Conservation (phyloP, 2,888 invertebrate species). For the Metallyticus violacea region DNA sequence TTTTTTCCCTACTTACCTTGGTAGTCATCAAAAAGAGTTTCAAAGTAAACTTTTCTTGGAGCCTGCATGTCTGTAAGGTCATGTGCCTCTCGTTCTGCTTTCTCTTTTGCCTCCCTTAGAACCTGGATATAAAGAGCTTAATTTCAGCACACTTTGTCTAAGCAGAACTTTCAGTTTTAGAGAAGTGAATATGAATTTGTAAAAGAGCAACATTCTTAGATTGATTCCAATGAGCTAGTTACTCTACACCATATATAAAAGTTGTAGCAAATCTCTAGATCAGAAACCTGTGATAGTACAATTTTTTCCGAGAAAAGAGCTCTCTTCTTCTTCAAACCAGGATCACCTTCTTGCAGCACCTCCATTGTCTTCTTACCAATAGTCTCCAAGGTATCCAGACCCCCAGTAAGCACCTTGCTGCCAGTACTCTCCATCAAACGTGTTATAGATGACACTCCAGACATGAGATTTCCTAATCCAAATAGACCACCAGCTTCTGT, state of each 20-base stretch:
- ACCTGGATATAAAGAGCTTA: too few relatives aligned
- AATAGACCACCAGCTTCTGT: conserved; percentile 44
- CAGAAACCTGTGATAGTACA: conserved; percentile 55
- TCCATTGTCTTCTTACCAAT: conserved; percentile 95
- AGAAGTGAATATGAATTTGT: too few relatives aligned
- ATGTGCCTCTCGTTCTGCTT: conserved; percentile 60
- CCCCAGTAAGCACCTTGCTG: conserved; percentile 71
- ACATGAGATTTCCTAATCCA: conserved; percentile 60
- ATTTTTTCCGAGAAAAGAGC: conserved; percentile 64
- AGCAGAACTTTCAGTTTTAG: too few relatives aligned
- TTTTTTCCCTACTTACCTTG: conserved; percentile 58
- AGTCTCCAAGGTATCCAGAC: conserved; percentile 84
- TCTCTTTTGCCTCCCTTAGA: conserved; percentile 69
- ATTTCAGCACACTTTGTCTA: too few relatives aligned
- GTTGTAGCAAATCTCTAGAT: not conserved
- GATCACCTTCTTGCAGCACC: conserved; percentile 88
- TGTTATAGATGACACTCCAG: conserved; percentile 56
- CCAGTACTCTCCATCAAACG: conserved; percentile 70
- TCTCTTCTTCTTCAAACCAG: conserved; percentile 76
- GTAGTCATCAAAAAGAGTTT: conserved; percentile 81
- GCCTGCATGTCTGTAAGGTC: conserved; percentile 48
- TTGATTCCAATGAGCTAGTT: too few relatives aligned
- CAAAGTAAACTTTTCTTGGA: conserved; percentile 62
- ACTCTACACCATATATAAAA: too few relatives aligned
- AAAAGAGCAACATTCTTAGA: too few relatives aligned